These are phyloP conservation scores for Hydrozoanthus gracilis DNA, from an alignment of 92 coral and sea anemone genomes.

Conservation along the genomic window DNA sequence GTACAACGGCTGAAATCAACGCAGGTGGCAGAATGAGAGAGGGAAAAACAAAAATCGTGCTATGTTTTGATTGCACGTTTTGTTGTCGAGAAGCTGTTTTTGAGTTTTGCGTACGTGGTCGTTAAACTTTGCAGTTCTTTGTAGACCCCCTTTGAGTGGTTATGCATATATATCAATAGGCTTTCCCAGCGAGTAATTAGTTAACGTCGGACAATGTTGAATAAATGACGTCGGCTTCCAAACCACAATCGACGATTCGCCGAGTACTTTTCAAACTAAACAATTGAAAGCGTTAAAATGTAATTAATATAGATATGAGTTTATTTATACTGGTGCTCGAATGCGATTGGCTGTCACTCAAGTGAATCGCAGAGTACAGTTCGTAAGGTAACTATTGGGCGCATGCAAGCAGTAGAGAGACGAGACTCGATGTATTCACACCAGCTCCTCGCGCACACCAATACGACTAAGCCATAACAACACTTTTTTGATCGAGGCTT, in stretches of 20 bases:
- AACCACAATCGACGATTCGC: constrained; percentile 90
- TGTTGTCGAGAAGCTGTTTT: constrained; percentile 4
- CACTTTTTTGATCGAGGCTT: constrained; percentile 68
- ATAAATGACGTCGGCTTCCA: constrained; percentile 77
- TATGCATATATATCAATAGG: constrained; percentile 55
- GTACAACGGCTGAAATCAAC: constrained; percentile 18
- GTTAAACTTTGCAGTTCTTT: background rate
- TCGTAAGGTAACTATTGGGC: constrained; percentile 94
- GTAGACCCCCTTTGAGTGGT: constrained; percentile 17
- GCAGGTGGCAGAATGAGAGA: constrained; percentile 34
- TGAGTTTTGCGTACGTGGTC: constrained; percentile 21
- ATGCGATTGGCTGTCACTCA: constrained; percentile 97
- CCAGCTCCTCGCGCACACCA: constrained; percentile 48
- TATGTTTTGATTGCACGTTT: constrained; percentile 37
- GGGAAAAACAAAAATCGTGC: constrained; percentile 32
- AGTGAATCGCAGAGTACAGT: constrained; percentile 90
- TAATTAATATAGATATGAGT: constrained; percentile 99
- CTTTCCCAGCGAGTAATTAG: constrained; percentile 66
- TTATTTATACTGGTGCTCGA: constrained; percentile 90
- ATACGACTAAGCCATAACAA: constrained; percentile 45
- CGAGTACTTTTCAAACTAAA: constrained; percentile 90
- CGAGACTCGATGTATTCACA: constrained; percentile 62
- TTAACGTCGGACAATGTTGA: constrained; percentile 62
- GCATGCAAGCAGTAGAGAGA: constrained; percentile 79
- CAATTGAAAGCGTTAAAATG: constrained; percentile 99